Evolutionary conservation across 2,888 invertebrate species (phyloP), one percentile per base, ranked within the genome.

Genomic region (Helicoverpa assulta): DNA sequence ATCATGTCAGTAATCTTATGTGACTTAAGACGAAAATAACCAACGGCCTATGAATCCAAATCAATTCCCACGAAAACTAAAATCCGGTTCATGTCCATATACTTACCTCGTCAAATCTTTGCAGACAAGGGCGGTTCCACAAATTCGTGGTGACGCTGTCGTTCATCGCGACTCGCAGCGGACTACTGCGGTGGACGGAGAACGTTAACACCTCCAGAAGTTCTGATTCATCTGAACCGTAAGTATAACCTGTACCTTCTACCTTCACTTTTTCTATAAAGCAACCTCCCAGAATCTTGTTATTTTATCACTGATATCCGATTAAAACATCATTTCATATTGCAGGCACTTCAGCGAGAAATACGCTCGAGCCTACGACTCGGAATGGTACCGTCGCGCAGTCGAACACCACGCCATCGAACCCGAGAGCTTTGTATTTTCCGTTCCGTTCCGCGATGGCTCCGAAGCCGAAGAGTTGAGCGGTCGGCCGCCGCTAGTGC

Each of bases 101-200:
- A n/a, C 70, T 64, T 52, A 79, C 73, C 60, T 57, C 10, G 6
- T 56, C n/a, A 63, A 10, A 68, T 93, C 90, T 95, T 97, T 97
- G 86, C 97, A 98, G 98, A 91, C 97, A 98, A 97, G 98, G 98
- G 80, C 92, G 95, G 14, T 98, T 98, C 92, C 97, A 98, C 93
- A 98, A 98, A 96, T 98, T 98, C 91, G 98, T 97, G 83, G 97
- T 98, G 74, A 97, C 97, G 58, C 96, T 98, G 79, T 98, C 98
- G 8, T 99, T 99, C 96, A 97, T 99, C 84, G 98, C 99, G 1
- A 99, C 99, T 0, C 96, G 99, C 83, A 98, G 98, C 88, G 99
- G 99, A 51, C 96, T 99, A 0, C 96, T 99, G 54, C 97, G 98
- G 85, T 99, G 99, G 98, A 97, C 97, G 43, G 98, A 98, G 89